Evolutionary conservation across 2,113 vertebrate genomes (phyloP).

Genomic region (Sturnus vulgaris): DNA sequence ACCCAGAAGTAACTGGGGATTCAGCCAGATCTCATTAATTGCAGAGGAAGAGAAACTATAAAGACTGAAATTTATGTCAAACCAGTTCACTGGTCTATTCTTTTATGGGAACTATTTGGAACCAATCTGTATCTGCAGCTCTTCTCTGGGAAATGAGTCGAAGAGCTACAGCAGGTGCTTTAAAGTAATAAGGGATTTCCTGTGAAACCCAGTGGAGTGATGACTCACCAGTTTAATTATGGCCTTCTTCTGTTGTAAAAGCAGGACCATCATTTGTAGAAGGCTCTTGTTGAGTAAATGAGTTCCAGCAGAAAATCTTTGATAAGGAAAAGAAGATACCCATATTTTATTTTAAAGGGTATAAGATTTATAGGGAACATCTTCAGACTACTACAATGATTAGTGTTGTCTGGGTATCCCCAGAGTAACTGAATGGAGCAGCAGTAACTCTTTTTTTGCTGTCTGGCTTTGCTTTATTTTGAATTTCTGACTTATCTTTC

Average conservation of each 20-base stretch:
- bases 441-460: neutral
- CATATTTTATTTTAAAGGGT: slow-evolving; percentile 12
- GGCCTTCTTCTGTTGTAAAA: neutral
- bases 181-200: slow-evolving; percentile 54
- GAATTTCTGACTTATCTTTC: neutral
- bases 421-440: neutral
- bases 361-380: neutral
- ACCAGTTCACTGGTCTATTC: slow-evolving; percentile 24
- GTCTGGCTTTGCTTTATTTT: neutral
- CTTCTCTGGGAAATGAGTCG: slow-evolving; percentile 24
- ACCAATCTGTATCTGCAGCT: slow-evolving; percentile 25
- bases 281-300: neutral
- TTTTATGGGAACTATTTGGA: slow-evolving; percentile 55
- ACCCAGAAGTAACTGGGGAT: slow-evolving; percentile 1
- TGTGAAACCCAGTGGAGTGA: slow-evolving; percentile 2
- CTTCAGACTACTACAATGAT: neutral
- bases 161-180: slow-evolving; percentile 32
- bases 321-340: neutral
- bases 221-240: slow-evolving; percentile 51
- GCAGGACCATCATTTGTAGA: neutral
- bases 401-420: neutral
- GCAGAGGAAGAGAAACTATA: slow-evolving; percentile 22
- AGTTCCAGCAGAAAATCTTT: slow-evolving; percentile 13
- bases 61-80: slow-evolving; percentile 49
- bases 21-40: slow-evolving; percentile 65